Evolutionary conservation across 2,113 vertebrate genomes (phyloP).

Genomic region (Felis chaus): DNA sequence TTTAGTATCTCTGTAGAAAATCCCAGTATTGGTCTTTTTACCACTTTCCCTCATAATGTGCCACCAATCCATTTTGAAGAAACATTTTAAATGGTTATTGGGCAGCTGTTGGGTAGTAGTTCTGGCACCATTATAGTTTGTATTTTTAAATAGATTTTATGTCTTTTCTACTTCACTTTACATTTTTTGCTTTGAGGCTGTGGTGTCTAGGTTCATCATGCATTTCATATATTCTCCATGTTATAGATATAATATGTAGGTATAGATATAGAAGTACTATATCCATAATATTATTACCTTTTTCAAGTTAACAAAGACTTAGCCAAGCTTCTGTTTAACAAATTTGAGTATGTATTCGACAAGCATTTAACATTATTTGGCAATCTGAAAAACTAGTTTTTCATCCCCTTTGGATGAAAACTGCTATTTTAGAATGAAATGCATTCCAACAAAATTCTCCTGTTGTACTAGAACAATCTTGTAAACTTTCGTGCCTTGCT

Average conservation of each 20-base stretch:
- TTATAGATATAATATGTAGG: not conserved
- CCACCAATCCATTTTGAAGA: not conserved
- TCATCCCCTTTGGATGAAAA: not conserved
- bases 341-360: not conserved
- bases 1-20: not conserved
- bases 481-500: not conserved
- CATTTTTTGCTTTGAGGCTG: not conserved
- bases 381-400: constrained; percentile 6
- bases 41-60: not conserved
- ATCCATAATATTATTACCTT: not conserved
- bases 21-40: not conserved
- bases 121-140: not conserved
- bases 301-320: not conserved
- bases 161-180: not conserved
- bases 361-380: constrained; percentile 31
- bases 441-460: not conserved
- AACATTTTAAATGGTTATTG: not conserved
- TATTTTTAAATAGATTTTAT: constrained; percentile 39
- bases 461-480: not conserved
- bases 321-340: constrained; percentile 40
- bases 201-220: not conserved
- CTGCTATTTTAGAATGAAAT: constrained; percentile 31
- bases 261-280: not conserved
- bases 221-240: not conserved
- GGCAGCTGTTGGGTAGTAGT: not conserved